These are phyloP conservation scores for Megatriorchis doriae DNA, from an alignment of 2,113 vertebrate species.

Conservation along the genomic window DNA sequence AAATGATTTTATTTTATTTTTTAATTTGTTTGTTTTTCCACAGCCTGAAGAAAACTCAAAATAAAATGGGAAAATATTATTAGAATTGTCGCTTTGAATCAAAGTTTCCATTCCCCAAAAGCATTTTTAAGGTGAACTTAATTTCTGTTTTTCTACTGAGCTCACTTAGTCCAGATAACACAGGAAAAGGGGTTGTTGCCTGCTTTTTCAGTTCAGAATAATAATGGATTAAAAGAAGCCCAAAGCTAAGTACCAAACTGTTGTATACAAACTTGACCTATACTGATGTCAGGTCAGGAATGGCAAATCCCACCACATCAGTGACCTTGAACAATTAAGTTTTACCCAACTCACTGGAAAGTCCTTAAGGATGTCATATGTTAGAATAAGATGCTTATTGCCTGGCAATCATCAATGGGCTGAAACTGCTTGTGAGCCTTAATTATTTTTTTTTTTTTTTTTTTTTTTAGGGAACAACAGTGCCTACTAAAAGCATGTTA, in stretches of 20 bases:
- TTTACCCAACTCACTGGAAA: background rate
- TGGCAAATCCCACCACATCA: background rate
- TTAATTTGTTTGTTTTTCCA: background rate
- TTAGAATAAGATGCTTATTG: background rate
- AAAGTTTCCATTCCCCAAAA: background rate
- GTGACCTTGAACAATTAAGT: background rate
- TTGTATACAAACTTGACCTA: background rate
- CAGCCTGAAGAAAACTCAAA: background rate
- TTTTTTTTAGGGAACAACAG: background rate
- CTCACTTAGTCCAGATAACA: background rate
- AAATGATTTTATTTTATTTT: background rate
- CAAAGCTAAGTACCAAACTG: background rate
- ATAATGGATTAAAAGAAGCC: background rate
- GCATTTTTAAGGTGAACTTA: background rate
- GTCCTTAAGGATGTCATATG: background rate
- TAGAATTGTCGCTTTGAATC: conserved; percentile 13
- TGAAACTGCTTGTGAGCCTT: background rate
- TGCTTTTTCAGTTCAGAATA: background rate
- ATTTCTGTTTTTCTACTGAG: background rate
- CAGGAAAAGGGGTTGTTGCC: background rate
- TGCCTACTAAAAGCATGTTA: background rate
- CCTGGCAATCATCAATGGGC: background rate
- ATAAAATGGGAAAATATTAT: background rate
- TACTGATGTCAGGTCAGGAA: background rate
- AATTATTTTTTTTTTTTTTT: too few relatives aligned